Percentiles rank a stretch among this genome's conserved stretches.
Conservation (phyloP, 1,140 invertebrate genomes). For the Drosophila funebris region DNA sequence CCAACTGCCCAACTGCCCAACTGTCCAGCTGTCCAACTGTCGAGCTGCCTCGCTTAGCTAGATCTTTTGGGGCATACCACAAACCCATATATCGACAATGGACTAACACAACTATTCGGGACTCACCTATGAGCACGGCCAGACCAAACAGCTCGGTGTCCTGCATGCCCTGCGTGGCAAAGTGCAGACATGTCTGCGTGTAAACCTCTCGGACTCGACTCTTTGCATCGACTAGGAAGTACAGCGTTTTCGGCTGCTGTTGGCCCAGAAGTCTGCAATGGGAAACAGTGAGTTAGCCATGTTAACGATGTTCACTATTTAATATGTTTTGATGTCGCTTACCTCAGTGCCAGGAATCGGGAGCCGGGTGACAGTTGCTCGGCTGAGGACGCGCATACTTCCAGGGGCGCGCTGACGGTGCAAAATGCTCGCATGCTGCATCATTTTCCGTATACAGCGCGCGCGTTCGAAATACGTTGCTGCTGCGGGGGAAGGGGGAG, state of each 20-base stretch:
- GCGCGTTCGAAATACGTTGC: conserved; percentile 81
- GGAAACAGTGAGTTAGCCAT: neutral
- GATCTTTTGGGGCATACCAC: conserved; percentile 19
- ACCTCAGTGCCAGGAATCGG: conserved; percentile 83
- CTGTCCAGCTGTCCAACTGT: conserved; percentile 44
- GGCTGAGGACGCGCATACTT: conserved; percentile 84
- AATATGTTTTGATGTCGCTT: neutral
- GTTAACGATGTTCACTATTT: neutral
- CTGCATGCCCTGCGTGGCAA: conserved; percentile 90
- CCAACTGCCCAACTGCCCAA: neutral
- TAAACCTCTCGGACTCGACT: conserved; percentile 93
- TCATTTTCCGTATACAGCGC: conserved; percentile 83
- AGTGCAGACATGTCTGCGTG: conserved; percentile 91
- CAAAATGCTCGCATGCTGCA: conserved; percentile 84
- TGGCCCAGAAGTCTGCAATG: conserved; percentile 79
- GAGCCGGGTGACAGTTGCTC: conserved; percentile 83
- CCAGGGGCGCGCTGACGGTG: conserved; percentile 84
- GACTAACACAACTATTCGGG: too few species aligned
- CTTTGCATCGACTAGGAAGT: conserved; percentile 88
- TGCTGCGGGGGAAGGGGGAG: conserved; percentile 10
- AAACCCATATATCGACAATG: conserved; percentile 19
- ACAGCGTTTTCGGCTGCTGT: conserved; percentile 83
- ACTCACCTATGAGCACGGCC: conserved; percentile 91
- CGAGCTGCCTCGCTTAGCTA: neutral
- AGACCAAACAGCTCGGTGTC: conserved; percentile 93